Base-by-base conservation (phyloP, 2,888 invertebrate genomes). In the Lottia gigantea region DNA sequence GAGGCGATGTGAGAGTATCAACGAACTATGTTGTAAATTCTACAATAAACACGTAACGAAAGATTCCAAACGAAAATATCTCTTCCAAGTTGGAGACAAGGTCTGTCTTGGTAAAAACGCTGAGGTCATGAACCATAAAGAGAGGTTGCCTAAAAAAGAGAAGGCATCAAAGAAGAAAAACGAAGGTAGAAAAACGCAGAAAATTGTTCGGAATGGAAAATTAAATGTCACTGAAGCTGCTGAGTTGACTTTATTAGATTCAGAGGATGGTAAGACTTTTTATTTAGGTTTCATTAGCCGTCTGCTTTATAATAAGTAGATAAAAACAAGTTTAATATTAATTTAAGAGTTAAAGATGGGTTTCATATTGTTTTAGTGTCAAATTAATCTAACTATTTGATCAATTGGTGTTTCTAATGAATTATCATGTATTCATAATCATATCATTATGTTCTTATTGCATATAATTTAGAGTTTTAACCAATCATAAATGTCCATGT, bases 51-150 rank as follows among this genome's bases (percentile, higher is more conserved):
- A 86, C 67, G 64, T 76, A 12, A 75, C 66, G 15, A 73, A 64
- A 62, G 73, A 77, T 7, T 19, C 40, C 61, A 75, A 71, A 26
- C 72, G 76, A 23, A 74, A 71, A 40, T 68, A 66, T 3, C 74
- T 78, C 49, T 85, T 86, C 63, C 73, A 70, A 23, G 62, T 71
- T 0, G 80, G 81, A 1, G 85, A 86, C 74, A 86, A 86, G 72
- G 78, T 86, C 64, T 85, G 85, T 73, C 78, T 85, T 67, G 78
- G 78, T 1, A 83, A 80, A 67, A 86, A 86, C 74, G 81, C 79
- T 7, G 71, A 75, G 68, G 79, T 85, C 0, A 55, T 46, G 0
- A 74, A 74, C 64, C 55, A 67, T 25, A 45, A 45, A n/a, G 55
- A 68, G 19, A 14, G 40, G 31, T 19, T 55, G 8, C 31, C 49